These are phyloP conservation scores for Drosophila subsilvestris DNA, from an alignment of 2,888 invertebrate species.

Conservation along the genomic window DNA sequence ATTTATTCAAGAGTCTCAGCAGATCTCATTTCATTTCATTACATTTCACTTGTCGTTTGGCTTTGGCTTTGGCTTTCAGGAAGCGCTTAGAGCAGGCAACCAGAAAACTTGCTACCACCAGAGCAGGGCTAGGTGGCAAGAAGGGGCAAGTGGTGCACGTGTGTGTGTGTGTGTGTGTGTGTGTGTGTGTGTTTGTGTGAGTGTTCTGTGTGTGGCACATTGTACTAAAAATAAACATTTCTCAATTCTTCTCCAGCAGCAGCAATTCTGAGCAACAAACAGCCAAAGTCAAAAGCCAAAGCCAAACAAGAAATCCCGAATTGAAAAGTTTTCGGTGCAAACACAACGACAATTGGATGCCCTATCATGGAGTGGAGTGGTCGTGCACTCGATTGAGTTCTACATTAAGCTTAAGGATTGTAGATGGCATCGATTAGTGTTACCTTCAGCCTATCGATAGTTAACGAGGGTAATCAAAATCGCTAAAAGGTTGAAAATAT, in stretches of 20 bases:
- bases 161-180: constrained; percentile 24
- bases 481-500: neutral
- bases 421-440: no score
- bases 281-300: constrained; percentile 7
- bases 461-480: neutral
- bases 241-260: constrained; percentile 19
- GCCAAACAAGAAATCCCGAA: constrained; percentile 35
- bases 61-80: constrained; percentile 58
- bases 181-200: no score
- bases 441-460: no score
- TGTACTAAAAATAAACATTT: constrained; percentile 73
- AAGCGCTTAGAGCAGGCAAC: constrained; percentile 72
- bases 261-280: constrained; percentile 30
- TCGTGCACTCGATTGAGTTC: no score
- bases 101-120: constrained; percentile 62
- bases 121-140: constrained; percentile 2
- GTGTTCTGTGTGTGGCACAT: constrained; percentile 40
- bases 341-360: constrained; percentile 7
- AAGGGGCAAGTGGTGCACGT: constrained; percentile 1
- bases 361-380: neutral
- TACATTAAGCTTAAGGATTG: neutral
- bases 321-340: constrained; percentile 33
- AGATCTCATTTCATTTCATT: constrained; percentile 64
- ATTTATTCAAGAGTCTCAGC: constrained; percentile 61
- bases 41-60: constrained; percentile 9